Base-by-base conservation (phyloP, 2,797 vertebrate genomes). In the Paratrypauchen microcephalus region DNA sequence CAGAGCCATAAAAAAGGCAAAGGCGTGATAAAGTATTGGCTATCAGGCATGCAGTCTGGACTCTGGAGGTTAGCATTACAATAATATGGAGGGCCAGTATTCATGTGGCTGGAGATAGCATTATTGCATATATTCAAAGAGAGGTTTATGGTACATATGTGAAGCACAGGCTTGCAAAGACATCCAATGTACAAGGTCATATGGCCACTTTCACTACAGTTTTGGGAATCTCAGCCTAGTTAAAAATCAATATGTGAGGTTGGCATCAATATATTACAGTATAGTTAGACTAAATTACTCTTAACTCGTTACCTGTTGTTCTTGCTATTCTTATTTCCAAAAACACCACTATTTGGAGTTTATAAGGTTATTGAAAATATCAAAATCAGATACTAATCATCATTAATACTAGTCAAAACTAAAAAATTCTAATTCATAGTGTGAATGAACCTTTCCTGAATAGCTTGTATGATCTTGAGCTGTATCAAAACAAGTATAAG, bases 41-140 rank as follows among this genome's bases (percentile, higher is more conserved):
- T 94, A 94, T 94, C 93, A 89, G 91, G 88, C 86, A 78, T 86
- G 86, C 84, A 91, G 90, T 91, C 90, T 92, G 90, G 91, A 91
- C 92, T 90, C 90, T 92, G 90, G 91, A 91, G 92, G 92, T 91
- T 89, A 92, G 89, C 90, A 93, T 94, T 93, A 94, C 89, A 94
- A 94, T 94, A 94, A 92, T 94, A 92, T 84, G 81, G 88, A 92
- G 88, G 89, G 87, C 87, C 88, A 71, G 90, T 90, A 92, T 92
- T 93, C 89, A 91, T 90, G 90, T 86, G 83, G 71, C 81, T 84
- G 81, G 79, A 92, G 93, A 94, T 94, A 93, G 90, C 83, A 92
- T 92, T 94, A 92, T 94, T 94, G 93, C 93, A 94, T 94, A 94
- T 93, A 94, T 94, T 93, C 91, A 93, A 91, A 92, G 80, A 81